Percentiles rank a stretch among this genome's conserved stretches.
Evolutionary conservation across 1,140 invertebrate genomes (phyloP).

Genomic region (Orchesella cincta): DNA sequence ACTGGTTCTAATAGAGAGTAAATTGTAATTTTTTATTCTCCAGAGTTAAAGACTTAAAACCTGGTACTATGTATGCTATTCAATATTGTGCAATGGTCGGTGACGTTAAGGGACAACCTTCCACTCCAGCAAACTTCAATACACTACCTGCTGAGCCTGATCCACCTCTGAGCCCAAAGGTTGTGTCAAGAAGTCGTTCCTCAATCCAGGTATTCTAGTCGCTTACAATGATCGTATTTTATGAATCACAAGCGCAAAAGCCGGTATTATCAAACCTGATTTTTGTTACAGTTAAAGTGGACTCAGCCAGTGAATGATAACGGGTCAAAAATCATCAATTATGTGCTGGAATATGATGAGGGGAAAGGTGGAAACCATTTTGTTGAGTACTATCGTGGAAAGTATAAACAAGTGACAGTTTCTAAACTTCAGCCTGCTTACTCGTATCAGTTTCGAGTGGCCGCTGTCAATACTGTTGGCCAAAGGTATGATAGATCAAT

Average conservation of each 20-base stretch:
- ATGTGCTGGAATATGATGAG: conserved; percentile 77
- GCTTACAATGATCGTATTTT: background rate
- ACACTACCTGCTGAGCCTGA: conserved; percentile 71
- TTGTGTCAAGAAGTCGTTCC: conserved; percentile 63
- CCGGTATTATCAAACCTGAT: conserved; percentile 31
- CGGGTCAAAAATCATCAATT: conserved; percentile 74
- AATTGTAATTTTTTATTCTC: conserved; percentile 46
- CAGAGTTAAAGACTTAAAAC: conserved; percentile 75
- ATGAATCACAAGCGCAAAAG: background rate
- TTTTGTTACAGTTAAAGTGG: conserved; percentile 61
- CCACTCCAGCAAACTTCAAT: conserved; percentile 61
- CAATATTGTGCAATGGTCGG: conserved; percentile 62
- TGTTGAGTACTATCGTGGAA: conserved; percentile 69
- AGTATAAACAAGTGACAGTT: conserved; percentile 70
- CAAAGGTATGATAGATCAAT: too few species aligned
- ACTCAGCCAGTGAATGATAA: conserved; percentile 69
- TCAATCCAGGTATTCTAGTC: conserved; percentile 58
- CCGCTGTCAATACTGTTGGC: conserved; percentile 78
- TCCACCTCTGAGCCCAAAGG: conserved; percentile 62
- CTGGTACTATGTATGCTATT: conserved; percentile 77
- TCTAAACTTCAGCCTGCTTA: conserved; percentile 73
- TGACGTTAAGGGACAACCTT: conserved; percentile 59
- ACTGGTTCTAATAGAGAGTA: too few species aligned
- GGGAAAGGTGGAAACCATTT: conserved; percentile 66
- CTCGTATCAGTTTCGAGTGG: conserved; percentile 75